phyloP scores from a whole-genome alignment of 2,113 vertebrate genomes.

The Vireo altiloquus region DNA sequence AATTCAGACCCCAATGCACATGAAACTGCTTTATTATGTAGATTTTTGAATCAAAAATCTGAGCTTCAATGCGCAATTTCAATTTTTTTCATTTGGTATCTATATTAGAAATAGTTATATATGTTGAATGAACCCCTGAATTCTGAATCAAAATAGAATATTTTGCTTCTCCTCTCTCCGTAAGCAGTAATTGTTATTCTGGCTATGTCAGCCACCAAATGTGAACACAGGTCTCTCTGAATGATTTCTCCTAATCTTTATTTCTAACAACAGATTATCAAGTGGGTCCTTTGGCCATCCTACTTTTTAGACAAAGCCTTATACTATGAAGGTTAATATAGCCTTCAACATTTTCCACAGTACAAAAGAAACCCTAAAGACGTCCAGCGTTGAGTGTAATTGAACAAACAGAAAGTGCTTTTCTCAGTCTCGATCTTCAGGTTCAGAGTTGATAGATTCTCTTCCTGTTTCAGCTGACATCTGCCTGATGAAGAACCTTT shows the following conservation, averaged over 20 bases:
- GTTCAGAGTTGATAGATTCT: constrained; percentile 32
- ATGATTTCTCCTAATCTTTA: background rate
- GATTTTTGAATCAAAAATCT: background rate
- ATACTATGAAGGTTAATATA: background rate
- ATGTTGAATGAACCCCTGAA: background rate
- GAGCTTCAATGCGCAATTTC: background rate
- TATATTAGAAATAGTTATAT: background rate
- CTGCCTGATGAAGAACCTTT: constrained; percentile 28
- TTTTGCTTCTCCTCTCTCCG: background rate
- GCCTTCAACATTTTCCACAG: background rate
- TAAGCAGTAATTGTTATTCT: background rate
- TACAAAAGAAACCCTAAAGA: constrained; percentile 22
- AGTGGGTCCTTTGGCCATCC: background rate
- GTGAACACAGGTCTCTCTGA: background rate
- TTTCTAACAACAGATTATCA: background rate
- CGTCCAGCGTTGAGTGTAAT: background rate
- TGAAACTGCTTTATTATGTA: background rate
- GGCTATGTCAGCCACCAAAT: background rate
- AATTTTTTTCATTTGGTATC: background rate
- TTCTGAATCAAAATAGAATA: background rate
- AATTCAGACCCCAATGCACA: background rate
- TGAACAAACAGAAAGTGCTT: constrained; percentile 34
- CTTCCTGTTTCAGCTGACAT: constrained; percentile 34
- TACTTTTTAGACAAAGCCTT: background rate
- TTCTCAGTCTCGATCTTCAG: background rate